These are phyloP conservation scores for Erinaceus europaeus DNA, from an alignment of 2,113 vertebrate species.

Conservation along the genomic window DNA sequence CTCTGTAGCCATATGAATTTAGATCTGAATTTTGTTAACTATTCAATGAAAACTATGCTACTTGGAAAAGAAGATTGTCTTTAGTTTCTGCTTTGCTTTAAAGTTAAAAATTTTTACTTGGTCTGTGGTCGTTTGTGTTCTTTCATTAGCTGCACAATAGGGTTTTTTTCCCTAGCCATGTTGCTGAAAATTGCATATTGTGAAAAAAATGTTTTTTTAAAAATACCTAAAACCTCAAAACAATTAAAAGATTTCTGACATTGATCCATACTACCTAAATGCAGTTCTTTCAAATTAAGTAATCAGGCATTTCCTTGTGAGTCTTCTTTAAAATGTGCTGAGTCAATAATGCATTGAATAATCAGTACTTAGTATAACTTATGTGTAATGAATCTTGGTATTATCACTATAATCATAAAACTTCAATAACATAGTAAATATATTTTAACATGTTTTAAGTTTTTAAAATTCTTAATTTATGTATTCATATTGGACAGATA, in stretches of 20 bases:
- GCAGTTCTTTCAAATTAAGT: not conserved
- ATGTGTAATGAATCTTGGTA: not conserved
- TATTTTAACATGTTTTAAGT: too few species aligned
- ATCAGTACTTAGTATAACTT: not conserved
- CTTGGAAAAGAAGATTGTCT: not conserved
- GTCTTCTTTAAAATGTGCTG: not conserved
- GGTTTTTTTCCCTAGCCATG: not conserved
- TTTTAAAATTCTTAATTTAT: too few species aligned
- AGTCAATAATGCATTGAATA: conserved; percentile 23
- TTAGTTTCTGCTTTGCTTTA: not conserved
- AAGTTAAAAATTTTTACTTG: not conserved
- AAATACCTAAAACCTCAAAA: conserved; percentile 51
- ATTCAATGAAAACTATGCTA: not conserved
- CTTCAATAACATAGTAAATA: too few species aligned
- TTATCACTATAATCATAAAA: not conserved
- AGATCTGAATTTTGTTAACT: not conserved
- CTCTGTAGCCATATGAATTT: not conserved
- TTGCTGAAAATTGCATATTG: conserved; percentile 40
- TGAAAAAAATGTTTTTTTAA: conserved; percentile 39
- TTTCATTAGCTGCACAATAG: not conserved
- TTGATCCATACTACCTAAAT: conserved; percentile 37
- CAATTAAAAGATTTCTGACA: conserved; percentile 53
- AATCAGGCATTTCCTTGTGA: not conserved
- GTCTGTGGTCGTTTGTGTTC: not conserved
- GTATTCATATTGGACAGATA: too few species aligned